These are phyloP conservation scores for Mythimna ferrago DNA, from an alignment of 2,888 invertebrate genomes.

Conservation along the genomic window DNA sequence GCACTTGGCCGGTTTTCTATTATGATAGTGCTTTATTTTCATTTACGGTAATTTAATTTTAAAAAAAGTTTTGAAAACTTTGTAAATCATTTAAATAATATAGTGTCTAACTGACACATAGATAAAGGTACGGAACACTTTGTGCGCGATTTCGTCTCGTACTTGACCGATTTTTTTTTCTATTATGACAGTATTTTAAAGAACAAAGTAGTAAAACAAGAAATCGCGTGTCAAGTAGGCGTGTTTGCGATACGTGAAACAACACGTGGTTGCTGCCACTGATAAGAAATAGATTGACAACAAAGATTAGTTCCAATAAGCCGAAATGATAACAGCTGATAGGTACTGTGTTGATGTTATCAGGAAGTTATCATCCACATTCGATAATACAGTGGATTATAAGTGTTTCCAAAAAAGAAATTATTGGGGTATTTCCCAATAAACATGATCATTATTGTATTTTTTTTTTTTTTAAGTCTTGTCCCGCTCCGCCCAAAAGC, in stretches of 20 bases:
- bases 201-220: not conserved
- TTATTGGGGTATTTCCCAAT: slow-evolving; percentile 12
- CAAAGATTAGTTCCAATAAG: slow-evolving; percentile 29
- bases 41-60: too few species aligned
- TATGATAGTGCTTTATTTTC: too few species aligned
- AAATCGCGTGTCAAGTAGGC: not conserved
- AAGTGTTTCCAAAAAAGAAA: not conserved
- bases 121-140: too few species aligned
- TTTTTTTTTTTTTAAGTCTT: not conserved
- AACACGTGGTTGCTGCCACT: slow-evolving; percentile 26
- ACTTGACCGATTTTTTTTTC: too few species aligned
- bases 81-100: too few species aligned
- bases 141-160: too few species aligned
- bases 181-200: not conserved
- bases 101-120: too few species aligned
- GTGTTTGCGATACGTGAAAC: slow-evolving; percentile 28
- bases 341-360: slow-evolving; percentile 9
- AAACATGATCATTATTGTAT: not conserved
- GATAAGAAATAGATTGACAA: slow-evolving; percentile 30
- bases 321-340: slow-evolving; percentile 31
- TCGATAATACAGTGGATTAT: slow-evolving; percentile 20
- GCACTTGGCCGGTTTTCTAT: too few species aligned
- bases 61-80: too few species aligned
- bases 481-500: too few species aligned
- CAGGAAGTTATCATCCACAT: slow-evolving; percentile 12